Evolutionary conservation across 2,888 invertebrate species (phyloP).

Genomic region (Microchrysa polita): DNA sequence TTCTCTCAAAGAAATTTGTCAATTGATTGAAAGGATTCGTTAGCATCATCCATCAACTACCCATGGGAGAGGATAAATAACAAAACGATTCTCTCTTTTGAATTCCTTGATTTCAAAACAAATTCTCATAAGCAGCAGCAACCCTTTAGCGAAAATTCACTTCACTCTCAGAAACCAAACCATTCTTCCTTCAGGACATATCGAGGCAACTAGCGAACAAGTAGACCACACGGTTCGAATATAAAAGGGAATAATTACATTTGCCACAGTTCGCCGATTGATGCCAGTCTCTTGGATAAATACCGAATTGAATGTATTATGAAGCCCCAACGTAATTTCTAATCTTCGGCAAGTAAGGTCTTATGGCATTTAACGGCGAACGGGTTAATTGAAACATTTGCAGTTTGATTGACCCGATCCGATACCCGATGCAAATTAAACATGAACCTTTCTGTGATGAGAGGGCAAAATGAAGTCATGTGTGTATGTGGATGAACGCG

Average conservation of each 20-base stretch:
- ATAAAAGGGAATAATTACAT: constrained; percentile 11
- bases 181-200: too few relatives aligned
- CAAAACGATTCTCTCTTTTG: too few relatives aligned
- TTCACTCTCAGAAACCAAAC: too few relatives aligned
- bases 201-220: neutral
- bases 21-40: too few relatives aligned
- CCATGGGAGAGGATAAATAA: too few relatives aligned
- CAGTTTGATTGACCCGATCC: constrained; percentile 31
- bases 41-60: too few relatives aligned
- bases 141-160: too few relatives aligned
- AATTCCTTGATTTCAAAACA: too few relatives aligned
- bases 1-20: too few relatives aligned
- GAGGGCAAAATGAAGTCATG: too few relatives aligned
- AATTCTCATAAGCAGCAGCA: too few relatives aligned
- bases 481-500: too few relatives aligned
- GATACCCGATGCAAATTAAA: constrained; percentile 9
- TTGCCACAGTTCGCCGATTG: neutral
- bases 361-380: constrained; percentile 5
- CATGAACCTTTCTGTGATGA: neutral
- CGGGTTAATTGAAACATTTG: constrained; percentile 25
- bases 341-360: constrained; percentile 1
- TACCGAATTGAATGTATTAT: neutral
- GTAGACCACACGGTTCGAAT: neutral
- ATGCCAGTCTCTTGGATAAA: neutral
- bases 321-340: neutral